phyloP scores from a whole-genome alignment of 2,113 vertebrate species.

The Caranx melampygus region DNA sequence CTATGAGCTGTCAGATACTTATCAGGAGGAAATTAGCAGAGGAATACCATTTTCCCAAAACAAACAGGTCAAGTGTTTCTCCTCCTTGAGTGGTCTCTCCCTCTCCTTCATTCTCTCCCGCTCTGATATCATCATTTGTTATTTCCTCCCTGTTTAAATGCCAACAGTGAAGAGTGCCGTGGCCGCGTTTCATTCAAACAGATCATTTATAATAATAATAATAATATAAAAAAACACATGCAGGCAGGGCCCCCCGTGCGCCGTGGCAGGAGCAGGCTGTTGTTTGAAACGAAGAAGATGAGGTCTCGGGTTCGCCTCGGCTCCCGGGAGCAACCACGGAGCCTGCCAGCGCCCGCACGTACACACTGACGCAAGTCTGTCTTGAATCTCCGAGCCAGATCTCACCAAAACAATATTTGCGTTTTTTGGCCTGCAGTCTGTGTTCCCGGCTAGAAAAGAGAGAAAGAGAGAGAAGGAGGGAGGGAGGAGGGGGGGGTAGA shows the following conservation, averaged over 20 bases:
- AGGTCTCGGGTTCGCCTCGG: conserved; percentile 45
- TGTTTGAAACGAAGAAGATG: conserved; percentile 62
- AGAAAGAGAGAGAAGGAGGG: no score
- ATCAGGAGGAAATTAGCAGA: conserved; percentile 85
- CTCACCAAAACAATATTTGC: conserved; percentile 78
- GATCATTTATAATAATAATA: conserved; percentile 63
- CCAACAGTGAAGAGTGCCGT: conserved; percentile 59
- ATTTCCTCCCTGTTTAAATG: conserved; percentile 76
- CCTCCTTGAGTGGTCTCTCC: conserved; percentile 45
- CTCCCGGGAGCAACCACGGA: conserved; percentile 48
- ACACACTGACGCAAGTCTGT: conserved; percentile 66
- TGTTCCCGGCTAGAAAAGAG: conserved; percentile 56
- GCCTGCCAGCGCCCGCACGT: conserved; percentile 50
- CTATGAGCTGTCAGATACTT: conserved; percentile 83
- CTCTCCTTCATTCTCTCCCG: conserved; percentile 24
- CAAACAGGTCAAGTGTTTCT: conserved; percentile 82
- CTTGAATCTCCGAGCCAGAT: conserved; percentile 66
- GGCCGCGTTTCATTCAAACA: conserved; percentile 67
- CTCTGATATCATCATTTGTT: conserved; percentile 74
- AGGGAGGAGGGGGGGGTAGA: neutral
- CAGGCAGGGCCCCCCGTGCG: neutral
- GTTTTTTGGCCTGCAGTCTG: conserved; percentile 61
- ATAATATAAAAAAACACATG: conserved; percentile 7
- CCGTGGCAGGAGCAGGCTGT: conserved; percentile 27
- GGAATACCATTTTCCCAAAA: conserved; percentile 81